Base-by-base conservation (phyloP, 2,888 invertebrate genomes). In the Acrobasis suavella region DNA sequence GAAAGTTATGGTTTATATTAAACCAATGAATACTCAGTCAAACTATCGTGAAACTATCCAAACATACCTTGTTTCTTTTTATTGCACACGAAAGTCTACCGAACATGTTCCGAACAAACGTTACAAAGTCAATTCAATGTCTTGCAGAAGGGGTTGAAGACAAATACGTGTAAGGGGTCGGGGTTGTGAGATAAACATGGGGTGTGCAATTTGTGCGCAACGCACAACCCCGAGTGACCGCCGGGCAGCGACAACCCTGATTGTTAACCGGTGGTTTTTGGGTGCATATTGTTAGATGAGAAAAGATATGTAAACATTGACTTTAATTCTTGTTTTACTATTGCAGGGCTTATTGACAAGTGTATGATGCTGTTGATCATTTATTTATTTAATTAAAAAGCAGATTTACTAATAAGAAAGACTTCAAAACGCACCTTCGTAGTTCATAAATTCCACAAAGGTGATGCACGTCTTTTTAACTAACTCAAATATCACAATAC, bases 201-300 rank as follows among this genome's bases (percentile, higher is more conserved):
- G 88, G 83, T 77, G 87, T 81, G 83, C 91, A 90, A 91, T 92
- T 91, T 91, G 91, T 91, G 86, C 81, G 85, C 82, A 90, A 88
- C 86, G 87, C 81, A 81, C 85, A 86, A 76, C 55, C 62, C 51
- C 10, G 55, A 61, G 15, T 37, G 62, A 69, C 72, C 60, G 63
- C 69, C 70, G 71, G 63, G 16, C 14, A 38, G 58, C 32, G 58
- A 12, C 54, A 50, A 52, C 38, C 63, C 59, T 52, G 52, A 55
- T 59, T 56, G 42, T 42, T 56, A 38, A 14, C 14, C 42, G 42
- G 42, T 8, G 12, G 50, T 50, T 50, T 60, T 17, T 49, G n/a
- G n/a, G 38, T 32, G 37, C 14, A n/a, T 46, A 46, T 42, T 56
- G 56, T 58, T 54, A 15, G 38, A 54, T 54, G 38, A 54, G 38